Percentiles rank a stretch among this genome's conserved stretches.
phyloP scores from a whole-genome alignment of 2,113 vertebrate genomes.

The Labeo rohita region DNA sequence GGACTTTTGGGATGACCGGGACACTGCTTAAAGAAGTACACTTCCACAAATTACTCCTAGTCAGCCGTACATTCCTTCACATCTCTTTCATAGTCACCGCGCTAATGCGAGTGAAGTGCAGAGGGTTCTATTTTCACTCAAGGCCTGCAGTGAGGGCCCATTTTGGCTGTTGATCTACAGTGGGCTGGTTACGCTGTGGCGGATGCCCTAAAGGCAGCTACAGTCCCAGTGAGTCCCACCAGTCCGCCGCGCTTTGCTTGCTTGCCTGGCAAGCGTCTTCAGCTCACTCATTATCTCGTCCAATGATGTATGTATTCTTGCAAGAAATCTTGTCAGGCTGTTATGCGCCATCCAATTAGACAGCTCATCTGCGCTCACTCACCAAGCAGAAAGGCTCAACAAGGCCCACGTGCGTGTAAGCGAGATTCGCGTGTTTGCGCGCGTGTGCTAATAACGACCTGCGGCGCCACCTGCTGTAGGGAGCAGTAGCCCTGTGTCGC shows the following conservation, averaged over 20 bases:
- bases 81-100: background rate
- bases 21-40: background rate
- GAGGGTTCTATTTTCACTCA: constrained; percentile 16
- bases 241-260: background rate
- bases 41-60: background rate
- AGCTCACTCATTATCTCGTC: constrained; percentile 54
- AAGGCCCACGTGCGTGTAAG: constrained; percentile 49
- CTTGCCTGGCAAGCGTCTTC: constrained; percentile 52
- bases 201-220: constrained; percentile 29
- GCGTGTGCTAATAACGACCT: constrained; percentile 49
- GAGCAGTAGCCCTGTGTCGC: constrained; percentile 49
- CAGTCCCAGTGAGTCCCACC: constrained; percentile 24
- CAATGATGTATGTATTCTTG: constrained; percentile 51
- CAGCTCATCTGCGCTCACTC: constrained; percentile 65
- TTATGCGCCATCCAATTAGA: constrained; percentile 60
- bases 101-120: background rate
- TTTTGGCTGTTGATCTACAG: constrained; percentile 9
- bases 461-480: constrained; percentile 53
- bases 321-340: constrained; percentile 64
- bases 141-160: constrained; percentile 10
- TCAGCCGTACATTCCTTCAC: constrained; percentile 32
- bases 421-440: constrained; percentile 29
- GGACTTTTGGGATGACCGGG: background rate
- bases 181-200: background rate
- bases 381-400: constrained; percentile 71